A percentile compares a stretch with the other conserved stretches of the same genome.
These are phyloP conservation scores for Cathartes aura DNA, from an alignment of 2,113 vertebrate species.

Conservation along the genomic window DNA sequence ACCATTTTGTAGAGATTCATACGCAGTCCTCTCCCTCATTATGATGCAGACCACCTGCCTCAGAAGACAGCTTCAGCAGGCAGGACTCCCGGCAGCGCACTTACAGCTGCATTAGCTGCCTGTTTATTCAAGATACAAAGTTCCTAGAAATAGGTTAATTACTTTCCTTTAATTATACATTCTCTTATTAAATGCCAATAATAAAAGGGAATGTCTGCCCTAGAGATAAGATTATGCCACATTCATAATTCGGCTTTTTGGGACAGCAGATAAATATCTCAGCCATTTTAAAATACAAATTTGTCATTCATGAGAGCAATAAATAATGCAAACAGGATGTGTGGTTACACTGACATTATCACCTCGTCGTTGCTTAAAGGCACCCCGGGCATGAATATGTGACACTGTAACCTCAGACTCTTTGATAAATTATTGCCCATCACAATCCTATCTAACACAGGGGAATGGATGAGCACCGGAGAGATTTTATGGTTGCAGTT, in stretches of 20 bases:
- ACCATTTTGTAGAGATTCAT: background rate
- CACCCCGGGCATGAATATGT: background rate
- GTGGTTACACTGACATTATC: conserved; percentile 60
- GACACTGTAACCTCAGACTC: conserved; percentile 6
- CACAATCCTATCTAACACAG: background rate
- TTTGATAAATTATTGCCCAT: conserved; percentile 47
- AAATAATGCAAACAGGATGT: conserved; percentile 57
- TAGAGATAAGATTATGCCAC: conserved; percentile 36
- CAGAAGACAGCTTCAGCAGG: background rate
- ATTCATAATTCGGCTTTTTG: background rate
- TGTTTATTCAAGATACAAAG: conserved; percentile 9
- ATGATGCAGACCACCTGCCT: background rate
- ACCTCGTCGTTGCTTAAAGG: background rate
- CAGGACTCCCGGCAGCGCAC: background rate
- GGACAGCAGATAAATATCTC: conserved; percentile 27
- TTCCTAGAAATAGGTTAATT: conserved; percentile 16
- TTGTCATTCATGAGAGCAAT: conserved; percentile 55
- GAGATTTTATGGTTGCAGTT: background rate
- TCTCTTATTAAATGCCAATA: conserved; percentile 29
- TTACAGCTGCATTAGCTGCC: background rate
- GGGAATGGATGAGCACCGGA: background rate
- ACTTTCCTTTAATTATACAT: conserved; percentile 15
- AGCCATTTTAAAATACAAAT: conserved; percentile 47
- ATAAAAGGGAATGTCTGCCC: conserved; percentile 9
- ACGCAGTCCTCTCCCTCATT: background rate